A percentile compares a stretch with the other conserved stretches of the same genome.
These are phyloP conservation scores for Coptotermes formosanus DNA, from an alignment of 1,140 invertebrate genomes.

Conservation along the genomic window DNA sequence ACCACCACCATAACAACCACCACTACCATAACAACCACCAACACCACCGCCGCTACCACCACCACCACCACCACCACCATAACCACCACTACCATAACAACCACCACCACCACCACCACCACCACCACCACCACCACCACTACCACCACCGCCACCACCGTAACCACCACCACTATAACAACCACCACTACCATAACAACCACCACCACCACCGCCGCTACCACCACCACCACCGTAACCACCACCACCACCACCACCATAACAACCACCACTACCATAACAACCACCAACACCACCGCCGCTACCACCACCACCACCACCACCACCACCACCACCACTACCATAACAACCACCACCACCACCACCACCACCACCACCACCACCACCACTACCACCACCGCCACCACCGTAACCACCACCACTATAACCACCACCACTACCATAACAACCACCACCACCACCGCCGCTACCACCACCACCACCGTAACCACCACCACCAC, in stretches of 20 bases:
- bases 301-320: no score
- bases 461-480: not conserved
- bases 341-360: no score
- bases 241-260: not conserved
- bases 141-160: not conserved
- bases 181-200: no score
- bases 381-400: no score
- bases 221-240: not conserved
- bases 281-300: not conserved
- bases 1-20: no score
- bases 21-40: no score
- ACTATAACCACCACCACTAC: not conserved
- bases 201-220: not conserved
- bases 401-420: not conserved
- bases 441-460: no score
- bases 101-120: not conserved
- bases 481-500: not conserved
- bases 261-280: no score
- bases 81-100: no score
- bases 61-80: not conserved
- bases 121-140: not conserved
- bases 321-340: no score
- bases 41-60: not conserved
- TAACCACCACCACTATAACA: not conserved
- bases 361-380: no score